A percentile compares a stretch with the other conserved stretches of the same genome.
phyloP scores from a whole-genome alignment of 2,888 invertebrate species.

The Leucophora obtusa region DNA sequence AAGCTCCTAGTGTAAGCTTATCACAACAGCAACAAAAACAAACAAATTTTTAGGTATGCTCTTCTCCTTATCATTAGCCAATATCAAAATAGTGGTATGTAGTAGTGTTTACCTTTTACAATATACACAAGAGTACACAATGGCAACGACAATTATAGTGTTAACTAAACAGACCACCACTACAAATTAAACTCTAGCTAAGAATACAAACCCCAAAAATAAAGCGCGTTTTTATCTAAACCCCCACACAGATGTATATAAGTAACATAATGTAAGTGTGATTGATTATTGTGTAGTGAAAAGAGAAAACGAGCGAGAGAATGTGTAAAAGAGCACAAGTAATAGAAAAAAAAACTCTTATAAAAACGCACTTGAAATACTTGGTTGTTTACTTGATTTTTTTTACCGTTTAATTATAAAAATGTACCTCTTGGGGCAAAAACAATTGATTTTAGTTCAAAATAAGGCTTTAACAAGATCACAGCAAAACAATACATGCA shows the following conservation, averaged over 20 bases:
- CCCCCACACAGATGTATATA: constrained; percentile 40
- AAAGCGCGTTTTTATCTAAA: constrained; percentile 62
- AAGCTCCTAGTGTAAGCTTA: constrained; percentile 56
- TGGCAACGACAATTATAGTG: not conserved
- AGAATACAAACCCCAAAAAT: constrained; percentile 43
- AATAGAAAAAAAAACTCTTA: constrained; percentile 26
- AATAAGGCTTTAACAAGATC: constrained; percentile 65
- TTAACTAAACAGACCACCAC: constrained; percentile 44
- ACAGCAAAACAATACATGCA: constrained; percentile 22
- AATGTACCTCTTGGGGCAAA: constrained; percentile 49
- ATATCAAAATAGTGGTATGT: constrained; percentile 42
- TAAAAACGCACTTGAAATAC: constrained; percentile 54
- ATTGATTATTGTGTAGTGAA: constrained; percentile 23
- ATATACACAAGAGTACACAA: constrained; percentile 31
- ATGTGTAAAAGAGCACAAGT: not conserved
- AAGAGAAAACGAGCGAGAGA: constrained; percentile 27
- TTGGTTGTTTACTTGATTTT: constrained; percentile 7
- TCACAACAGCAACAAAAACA: constrained; percentile 41
- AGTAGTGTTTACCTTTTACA: constrained; percentile 48
- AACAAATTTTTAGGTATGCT: constrained; percentile 6
- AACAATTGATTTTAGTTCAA: constrained; percentile 64
- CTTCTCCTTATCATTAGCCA: constrained; percentile 46
- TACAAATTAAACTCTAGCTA: constrained; percentile 37
- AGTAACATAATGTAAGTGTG: constrained; percentile 1
- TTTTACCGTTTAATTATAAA: constrained; percentile 31